phyloP scores from a whole-genome alignment of 2,113 vertebrate species.

The Prietella phreatophila region DNA sequence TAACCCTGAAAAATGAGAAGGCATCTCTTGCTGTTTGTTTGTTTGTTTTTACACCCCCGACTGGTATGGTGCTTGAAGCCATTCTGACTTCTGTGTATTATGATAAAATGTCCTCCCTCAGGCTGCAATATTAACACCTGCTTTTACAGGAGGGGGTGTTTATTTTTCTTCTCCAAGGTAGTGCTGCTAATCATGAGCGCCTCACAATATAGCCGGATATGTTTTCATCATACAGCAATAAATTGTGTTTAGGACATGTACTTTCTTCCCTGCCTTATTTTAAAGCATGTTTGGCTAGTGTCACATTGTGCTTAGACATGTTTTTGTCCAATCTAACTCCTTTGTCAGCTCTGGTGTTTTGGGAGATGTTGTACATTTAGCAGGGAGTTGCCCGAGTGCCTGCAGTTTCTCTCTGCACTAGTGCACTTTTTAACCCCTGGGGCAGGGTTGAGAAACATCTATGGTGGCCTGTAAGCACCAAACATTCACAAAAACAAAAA shows the following conservation, averaged over 20 bases:
- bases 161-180: conserved; percentile 10
- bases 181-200: not conserved
- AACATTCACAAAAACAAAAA: not conserved
- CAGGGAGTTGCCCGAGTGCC: not conserved
- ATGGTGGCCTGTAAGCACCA: not conserved
- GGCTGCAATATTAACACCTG: conserved; percentile 32
- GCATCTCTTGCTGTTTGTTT: not conserved
- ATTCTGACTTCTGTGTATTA: conserved; percentile 19
- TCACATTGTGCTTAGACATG: not conserved
- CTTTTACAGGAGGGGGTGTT: conserved; percentile 20
- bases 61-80: not conserved
- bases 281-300: not conserved
- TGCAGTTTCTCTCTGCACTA: no score
- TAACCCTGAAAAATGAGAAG: conserved; percentile 25
- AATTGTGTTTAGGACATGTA: not conserved
- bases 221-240: conserved; percentile 12
- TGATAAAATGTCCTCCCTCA: conserved; percentile 39
- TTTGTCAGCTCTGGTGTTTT: not conserved
- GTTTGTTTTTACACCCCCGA: not conserved
- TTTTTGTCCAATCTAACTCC: not conserved
- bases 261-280: not conserved
- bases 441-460: not conserved
- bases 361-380: not conserved
- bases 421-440: not conserved
- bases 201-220: not conserved